Evolutionary conservation across 2,797 vertebrate genomes (phyloP), one percentile per base, ranked within the genome.

Genomic region (Sebastes vulpes): DNA sequence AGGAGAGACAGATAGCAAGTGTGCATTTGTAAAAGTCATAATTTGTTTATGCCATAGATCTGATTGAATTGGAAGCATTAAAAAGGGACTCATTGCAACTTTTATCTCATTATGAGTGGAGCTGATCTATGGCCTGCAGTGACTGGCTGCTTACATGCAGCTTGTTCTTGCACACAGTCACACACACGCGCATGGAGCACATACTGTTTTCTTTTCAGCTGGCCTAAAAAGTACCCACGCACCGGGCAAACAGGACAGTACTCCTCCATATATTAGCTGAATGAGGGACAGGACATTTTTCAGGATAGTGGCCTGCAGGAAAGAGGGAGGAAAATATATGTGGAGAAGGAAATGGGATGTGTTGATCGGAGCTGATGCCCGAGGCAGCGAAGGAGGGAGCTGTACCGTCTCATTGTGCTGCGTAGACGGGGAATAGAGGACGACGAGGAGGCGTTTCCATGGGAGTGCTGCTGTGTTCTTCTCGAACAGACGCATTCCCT

Each of bases 381-480:
- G 66, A 35, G 20, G 77, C 72, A 48, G 67, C 14, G 18, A 82
- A 75, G 72, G 38, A 67, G 76, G 67, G 74, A 81, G 85, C 70
- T 65, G 74, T 65, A 53, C 8, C 8, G 74, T 81, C 75, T 84
- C 76, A 78, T 72, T 82, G 79, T 89, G 81, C 72, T 77, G 52
- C 60, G 18, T 64, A 70, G 71, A 74, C 8, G 8, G 72, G 75
- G 79, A 87, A 86, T 56, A 78, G 77, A 85, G 75, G 75, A 63
- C 18, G 73, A 85, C 48, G 60, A 79, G 72, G 77, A 91, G 90
- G 81, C 63, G 89, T 94, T 92, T 95, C 91, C 84, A 93, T 88
- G 82, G 89, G 89, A 93, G 85, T 86, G 88, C 81, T 82, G 82
- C 86, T 83, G 88, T 82, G 84, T 86, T 91, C 77, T 73, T 87